A percentile compares a stretch with the other conserved stretches of the same genome.
Evolutionary conservation across 2,797 vertebrate genomes (phyloP).

Genomic region (Neosilurus mollespiculum): DNA sequence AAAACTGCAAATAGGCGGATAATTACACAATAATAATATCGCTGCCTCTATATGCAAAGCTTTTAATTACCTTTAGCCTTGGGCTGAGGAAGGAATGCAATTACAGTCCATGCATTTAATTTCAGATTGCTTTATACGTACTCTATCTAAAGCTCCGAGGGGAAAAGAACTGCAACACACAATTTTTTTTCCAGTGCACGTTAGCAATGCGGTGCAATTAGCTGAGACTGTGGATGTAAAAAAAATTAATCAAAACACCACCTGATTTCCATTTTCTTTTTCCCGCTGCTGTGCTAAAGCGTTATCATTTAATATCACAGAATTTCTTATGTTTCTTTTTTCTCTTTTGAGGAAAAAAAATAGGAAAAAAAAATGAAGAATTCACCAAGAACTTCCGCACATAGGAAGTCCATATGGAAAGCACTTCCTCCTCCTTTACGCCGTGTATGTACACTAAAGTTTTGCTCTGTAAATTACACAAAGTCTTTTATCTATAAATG

Average conservation of each 20-base stretch:
- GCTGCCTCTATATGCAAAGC: constrained; percentile 71
- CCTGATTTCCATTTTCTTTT: background rate
- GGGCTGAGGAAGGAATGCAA: constrained; percentile 71
- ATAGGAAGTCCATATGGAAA: constrained; percentile 29
- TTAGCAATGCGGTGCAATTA: constrained; percentile 32
- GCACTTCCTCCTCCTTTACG: constrained; percentile 19
- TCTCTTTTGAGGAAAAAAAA: background rate
- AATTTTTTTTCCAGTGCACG: constrained; percentile 12
- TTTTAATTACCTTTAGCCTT: constrained; percentile 79
- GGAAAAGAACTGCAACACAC: constrained; percentile 48
- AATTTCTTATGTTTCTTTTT: background rate
- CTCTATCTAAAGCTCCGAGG: constrained; percentile 50
- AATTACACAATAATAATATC: constrained; percentile 75
- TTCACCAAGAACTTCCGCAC: constrained; percentile 14
- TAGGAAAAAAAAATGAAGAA: background rate
- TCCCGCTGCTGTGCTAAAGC: background rate
- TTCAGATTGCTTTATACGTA: constrained; percentile 52
- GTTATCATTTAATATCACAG: background rate
- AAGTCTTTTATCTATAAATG: constrained; percentile 79
- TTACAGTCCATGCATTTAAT: constrained; percentile 69
- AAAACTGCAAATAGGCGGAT: constrained; percentile 66
- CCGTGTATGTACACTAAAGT: constrained; percentile 71
- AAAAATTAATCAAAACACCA: background rate
- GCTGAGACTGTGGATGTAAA: constrained; percentile 4
- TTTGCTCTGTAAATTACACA: constrained; percentile 79